Base-by-base conservation (phyloP, 2,113 vertebrate species). In the Nerophis ophidion region DNA sequence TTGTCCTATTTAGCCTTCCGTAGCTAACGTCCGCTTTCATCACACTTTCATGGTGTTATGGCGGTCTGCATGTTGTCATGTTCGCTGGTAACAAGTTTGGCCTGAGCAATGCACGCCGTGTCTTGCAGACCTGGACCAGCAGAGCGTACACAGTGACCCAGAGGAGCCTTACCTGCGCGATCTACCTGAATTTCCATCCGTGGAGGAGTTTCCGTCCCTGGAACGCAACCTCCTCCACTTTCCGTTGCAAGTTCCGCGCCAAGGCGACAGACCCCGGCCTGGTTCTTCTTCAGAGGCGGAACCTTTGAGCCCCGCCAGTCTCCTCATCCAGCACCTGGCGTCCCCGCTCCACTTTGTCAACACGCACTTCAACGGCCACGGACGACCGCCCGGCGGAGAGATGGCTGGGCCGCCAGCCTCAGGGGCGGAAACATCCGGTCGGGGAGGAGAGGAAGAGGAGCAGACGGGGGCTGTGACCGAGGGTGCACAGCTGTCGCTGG, bases 281-380 rank as follows among this genome's bases (percentile, higher is more conserved):
- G 54, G 49, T 0, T 46, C 71, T n/a, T 72, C 58, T 0, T 40
- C 69, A 0, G 83, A 79, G 34, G 70, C 19, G 14, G 81, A 86
- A 5, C 72, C 60, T 0, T 17, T 79, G 4, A 91, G 89, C 72
- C 88, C 89, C 2, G 86, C 90, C 83, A 89, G 90, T 68, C 88
- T 92, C 60, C 89, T 94, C 56, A 85, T 95, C 81, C 92, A 95
- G 79, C 93, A 84, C 73, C 90, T 99, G 0, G 88, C 95, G 0
- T 97, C 97, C 8, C 96, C 97, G 1, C 92, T 98, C 15, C 96
- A 98, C 85, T 99, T 99, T 87, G 96, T 98, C 81, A 98, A 98
- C 90, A 95, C 96, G 0, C 97, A 99, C 88, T 99, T 98, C 90
- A 99, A 99, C 10, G 97, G 96, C 61, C 82, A 89, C 0, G 75